phyloP scores from a whole-genome alignment of 2,888 invertebrate genomes.

The Hyppa rectilinea region DNA sequence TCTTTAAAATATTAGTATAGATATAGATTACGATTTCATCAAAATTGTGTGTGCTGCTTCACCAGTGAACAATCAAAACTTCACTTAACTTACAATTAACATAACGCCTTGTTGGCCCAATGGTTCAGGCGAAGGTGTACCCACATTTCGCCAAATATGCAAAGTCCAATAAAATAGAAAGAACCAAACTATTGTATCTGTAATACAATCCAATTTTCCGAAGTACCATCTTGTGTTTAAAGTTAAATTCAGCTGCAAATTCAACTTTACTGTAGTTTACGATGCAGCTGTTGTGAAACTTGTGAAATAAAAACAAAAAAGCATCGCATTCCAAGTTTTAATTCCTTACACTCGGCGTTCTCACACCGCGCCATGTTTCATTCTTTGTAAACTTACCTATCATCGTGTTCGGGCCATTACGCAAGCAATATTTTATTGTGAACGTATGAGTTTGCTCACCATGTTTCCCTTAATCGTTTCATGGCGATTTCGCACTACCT shows the following conservation, averaged over 20 bases:
- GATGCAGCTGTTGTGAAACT: conserved; percentile 51
- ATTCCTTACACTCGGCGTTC: conserved; percentile 30
- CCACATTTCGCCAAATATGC: too few relatives aligned
- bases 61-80: not conserved
- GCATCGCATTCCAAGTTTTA: conserved; percentile 44
- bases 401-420: conserved; percentile 52
- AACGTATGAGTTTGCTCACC: conserved; percentile 21
- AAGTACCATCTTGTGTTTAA: not conserved
- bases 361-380: conserved; percentile 27
- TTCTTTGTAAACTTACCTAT: conserved; percentile 40
- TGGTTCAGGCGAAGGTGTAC: too few relatives aligned
- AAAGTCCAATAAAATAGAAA: too few relatives aligned
- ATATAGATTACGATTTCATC: not conserved
- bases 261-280: conserved; percentile 39
- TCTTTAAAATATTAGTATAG: too few relatives aligned
- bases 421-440: conserved; percentile 40
- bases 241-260: conserved; percentile 20
- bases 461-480: conserved; percentile 53
- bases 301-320: conserved; percentile 46
- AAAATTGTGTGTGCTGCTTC: not conserved
- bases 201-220: not conserved
- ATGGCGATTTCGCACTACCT: conserved; percentile 37
- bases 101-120: too few relatives aligned
- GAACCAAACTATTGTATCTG: too few relatives aligned
- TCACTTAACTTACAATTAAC: too few relatives aligned